These are phyloP conservation scores for Perca schrenkii DNA, from an alignment of 2,113 vertebrate genomes.

Conservation along the genomic window DNA sequence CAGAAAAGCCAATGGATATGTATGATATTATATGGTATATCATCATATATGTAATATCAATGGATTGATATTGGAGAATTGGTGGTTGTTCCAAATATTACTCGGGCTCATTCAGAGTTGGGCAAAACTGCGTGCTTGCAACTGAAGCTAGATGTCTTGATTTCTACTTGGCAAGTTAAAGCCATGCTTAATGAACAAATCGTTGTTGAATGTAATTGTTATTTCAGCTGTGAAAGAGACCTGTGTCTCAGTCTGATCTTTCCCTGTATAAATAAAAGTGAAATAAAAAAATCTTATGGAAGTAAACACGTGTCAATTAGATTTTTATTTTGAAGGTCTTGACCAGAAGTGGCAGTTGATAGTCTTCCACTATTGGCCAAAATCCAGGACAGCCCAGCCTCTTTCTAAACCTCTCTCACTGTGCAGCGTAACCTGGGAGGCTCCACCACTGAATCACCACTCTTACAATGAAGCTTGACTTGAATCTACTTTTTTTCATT, in stretches of 20 bases:
- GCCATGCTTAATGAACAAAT: no score
- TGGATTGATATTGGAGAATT: neutral
- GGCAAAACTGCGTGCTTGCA: no score
- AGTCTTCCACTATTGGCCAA: neutral
- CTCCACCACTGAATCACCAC: neutral
- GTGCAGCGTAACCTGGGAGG: neutral
- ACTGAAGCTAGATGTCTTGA: no score
- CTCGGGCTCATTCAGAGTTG: no score
- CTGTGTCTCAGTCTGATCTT: no score
- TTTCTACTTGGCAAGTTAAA: no score
- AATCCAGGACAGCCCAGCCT: neutral
- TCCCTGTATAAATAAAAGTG: no score
- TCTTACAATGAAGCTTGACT: conserved; percentile 47
- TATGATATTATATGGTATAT: no score
- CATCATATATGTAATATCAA: no score
- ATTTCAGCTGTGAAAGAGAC: no score
- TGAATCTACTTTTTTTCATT: conserved; percentile 11
- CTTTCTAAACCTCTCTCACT: conserved; percentile 2
- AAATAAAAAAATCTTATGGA: neutral
- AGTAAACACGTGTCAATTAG: neutral
- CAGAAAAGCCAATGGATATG: neutral
- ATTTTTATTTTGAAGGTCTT: conserved; percentile 56
- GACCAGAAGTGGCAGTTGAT: conserved; percentile 1
- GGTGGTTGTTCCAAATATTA: no score
- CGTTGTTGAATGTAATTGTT: no score